These are phyloP conservation scores for Morone chrysops DNA, from an alignment of 2,113 vertebrate genomes.

Conservation along the genomic window DNA sequence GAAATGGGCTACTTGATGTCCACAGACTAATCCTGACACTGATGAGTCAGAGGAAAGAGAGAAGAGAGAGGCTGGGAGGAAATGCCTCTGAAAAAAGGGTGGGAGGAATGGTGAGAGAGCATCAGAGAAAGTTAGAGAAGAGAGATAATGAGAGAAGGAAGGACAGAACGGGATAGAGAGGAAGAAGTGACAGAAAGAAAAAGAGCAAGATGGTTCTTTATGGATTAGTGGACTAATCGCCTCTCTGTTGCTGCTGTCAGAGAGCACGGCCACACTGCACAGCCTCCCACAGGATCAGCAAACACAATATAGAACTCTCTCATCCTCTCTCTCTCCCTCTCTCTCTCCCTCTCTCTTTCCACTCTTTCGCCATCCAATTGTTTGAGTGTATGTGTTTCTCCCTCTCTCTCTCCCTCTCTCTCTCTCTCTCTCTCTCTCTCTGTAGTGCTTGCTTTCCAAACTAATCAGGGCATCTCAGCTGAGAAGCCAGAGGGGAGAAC, in stretches of 20 bases:
- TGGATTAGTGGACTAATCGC: constrained; percentile 70
- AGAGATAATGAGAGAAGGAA: not conserved
- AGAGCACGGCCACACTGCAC: constrained; percentile 39
- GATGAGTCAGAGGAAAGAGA: constrained; percentile 42
- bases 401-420: not conserved
- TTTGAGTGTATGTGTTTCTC: constrained; percentile 22
- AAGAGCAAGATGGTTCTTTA: constrained; percentile 21
- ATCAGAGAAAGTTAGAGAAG: not conserved
- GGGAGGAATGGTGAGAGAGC: constrained; percentile 5
- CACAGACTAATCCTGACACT: constrained; percentile 32
- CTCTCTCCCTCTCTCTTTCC: not conserved
- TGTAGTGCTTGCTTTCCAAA: constrained; percentile 40
- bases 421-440: constrained; percentile 4
- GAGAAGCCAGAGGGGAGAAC: constrained; percentile 43
- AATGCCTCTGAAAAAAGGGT: not conserved
- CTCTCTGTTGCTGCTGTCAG: constrained; percentile 35
- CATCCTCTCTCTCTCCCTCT: not conserved
- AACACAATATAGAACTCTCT: not conserved
- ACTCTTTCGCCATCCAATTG: constrained; percentile 8
- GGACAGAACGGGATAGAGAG: not conserved
- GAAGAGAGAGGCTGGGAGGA: not conserved
- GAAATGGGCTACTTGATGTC: constrained; percentile 6
- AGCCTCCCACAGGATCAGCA: constrained; percentile 25
- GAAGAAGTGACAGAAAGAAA: constrained; percentile 27
- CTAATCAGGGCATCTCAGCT: constrained; percentile 65